Evolutionary conservation across 2,113 vertebrate genomes (phyloP).

Genomic region (Actenoides hombroni): DNA sequence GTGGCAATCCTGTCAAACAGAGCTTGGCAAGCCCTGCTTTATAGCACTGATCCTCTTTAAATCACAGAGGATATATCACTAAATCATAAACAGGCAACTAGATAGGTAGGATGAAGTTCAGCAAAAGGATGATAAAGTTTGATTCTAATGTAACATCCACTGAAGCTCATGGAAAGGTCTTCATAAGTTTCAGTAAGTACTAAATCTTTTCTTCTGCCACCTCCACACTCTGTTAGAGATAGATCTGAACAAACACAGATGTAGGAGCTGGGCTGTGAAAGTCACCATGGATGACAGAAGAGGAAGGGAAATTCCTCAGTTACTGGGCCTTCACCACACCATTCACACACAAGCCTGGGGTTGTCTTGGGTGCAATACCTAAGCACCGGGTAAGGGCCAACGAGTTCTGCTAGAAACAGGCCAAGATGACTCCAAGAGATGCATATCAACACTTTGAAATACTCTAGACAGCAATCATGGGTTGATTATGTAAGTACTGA

Average conservation of each 20-base stretch:
- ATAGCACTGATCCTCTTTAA: not conserved
- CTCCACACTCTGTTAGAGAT: not conserved
- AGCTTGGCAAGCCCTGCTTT: not conserved
- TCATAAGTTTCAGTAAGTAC: not conserved
- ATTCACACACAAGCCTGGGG: not conserved
- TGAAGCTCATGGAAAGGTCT: not conserved
- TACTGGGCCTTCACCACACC: not conserved
- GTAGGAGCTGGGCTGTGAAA: not conserved
- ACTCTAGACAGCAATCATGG: not conserved
- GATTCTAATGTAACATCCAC: not conserved
- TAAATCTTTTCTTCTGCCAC: not conserved
- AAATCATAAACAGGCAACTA: not conserved
- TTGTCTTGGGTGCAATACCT: no score
- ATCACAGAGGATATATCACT: not conserved
- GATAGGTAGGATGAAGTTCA: not conserved
- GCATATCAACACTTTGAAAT: not conserved
- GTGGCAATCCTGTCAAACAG: not conserved
- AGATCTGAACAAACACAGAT: not conserved
- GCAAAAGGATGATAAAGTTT: not conserved
- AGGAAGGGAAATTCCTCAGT: not conserved
- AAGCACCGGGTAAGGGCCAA: not conserved
- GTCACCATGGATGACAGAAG: not conserved
- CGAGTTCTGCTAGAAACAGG: not conserved
- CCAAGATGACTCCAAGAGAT: not conserved
- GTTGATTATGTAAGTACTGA: not conserved